Evolutionary conservation across 2,113 vertebrate species (phyloP).

Genomic region (Vidua chalybeata): DNA sequence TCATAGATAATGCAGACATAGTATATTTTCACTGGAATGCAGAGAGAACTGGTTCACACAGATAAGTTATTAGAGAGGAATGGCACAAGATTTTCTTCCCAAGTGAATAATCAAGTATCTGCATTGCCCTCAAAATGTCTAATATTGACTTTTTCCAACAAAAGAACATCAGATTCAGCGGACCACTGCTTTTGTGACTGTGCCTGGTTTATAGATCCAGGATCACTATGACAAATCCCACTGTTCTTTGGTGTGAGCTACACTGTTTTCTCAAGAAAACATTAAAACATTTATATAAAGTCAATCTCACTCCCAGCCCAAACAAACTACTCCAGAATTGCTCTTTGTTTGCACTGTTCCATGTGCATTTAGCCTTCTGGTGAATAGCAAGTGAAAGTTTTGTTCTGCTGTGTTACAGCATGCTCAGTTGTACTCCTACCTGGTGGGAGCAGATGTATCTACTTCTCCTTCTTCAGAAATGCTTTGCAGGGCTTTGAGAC

Average conservation of each 20-base stretch:
- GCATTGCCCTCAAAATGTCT: not conserved
- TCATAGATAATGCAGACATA: not conserved
- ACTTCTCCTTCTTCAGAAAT: conserved; percentile 42
- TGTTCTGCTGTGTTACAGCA: not conserved
- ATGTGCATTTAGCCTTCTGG: not conserved
- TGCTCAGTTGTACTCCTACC: conserved; percentile 1
- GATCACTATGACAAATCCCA: not conserved
- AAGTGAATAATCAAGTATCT: not conserved
- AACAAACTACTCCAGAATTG: not conserved
- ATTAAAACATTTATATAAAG: not conserved
- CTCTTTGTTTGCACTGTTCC: not conserved
- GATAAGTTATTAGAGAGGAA: not conserved
- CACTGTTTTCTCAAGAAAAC: not conserved
- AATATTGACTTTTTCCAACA: not conserved
- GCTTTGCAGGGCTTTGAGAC: conserved; percentile 27
- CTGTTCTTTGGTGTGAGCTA: not conserved
- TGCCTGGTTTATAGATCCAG: not conserved
- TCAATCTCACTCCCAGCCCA: not conserved
- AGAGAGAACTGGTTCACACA: not conserved
- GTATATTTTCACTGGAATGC: not conserved
- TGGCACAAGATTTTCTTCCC: not conserved
- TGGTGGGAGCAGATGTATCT: conserved; percentile 58
- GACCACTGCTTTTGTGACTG: not conserved
- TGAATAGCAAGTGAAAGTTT: not conserved
- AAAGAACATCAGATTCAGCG: not conserved